Evolutionary conservation across 2,888 invertebrate genomes (phyloP).

Genomic region (Heliconius ismenius): DNA sequence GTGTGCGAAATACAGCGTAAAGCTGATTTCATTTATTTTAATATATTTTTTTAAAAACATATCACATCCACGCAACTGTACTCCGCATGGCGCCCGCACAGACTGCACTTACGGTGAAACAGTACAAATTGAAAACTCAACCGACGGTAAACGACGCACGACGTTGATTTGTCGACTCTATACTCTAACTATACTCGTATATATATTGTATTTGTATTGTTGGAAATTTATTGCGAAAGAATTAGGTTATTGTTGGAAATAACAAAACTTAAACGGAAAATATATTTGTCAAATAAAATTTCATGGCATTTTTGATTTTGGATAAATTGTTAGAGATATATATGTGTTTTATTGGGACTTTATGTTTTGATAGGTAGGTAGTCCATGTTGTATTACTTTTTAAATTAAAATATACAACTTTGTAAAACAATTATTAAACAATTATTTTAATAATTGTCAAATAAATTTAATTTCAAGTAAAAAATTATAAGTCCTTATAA

Average conservation of each 20-base stretch:
- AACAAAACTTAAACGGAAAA: slow-evolving; percentile 17
- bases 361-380: neutral
- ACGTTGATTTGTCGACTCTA: slow-evolving; percentile 72
- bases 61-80: slow-evolving; percentile 38
- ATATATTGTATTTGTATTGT: slow-evolving; percentile 14
- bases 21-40: too few relatives aligned
- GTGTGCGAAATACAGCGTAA: too few relatives aligned
- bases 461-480: too few relatives aligned
- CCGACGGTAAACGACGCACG: slow-evolving; percentile 65
- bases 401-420: too few relatives aligned
- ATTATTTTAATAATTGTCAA: neutral
- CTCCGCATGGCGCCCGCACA: slow-evolving; percentile 42
- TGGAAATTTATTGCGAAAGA: slow-evolving; percentile 25
- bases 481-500: too few relatives aligned
- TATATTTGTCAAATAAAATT: slow-evolving; percentile 12
- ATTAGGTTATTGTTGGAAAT: slow-evolving; percentile 30
- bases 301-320: slow-evolving; percentile 9
- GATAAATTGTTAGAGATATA: neutral
- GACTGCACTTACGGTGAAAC: slow-evolving; percentile 68
- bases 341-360: neutral
- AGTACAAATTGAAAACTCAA: slow-evolving; percentile 75
- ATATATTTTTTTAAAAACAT: neutral
- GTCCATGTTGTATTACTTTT: too few relatives aligned
- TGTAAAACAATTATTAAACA: neutral
- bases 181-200: slow-evolving; percentile 16